phyloP scores from a whole-genome alignment of 2,113 vertebrate genomes.

The Numida meleagris region DNA sequence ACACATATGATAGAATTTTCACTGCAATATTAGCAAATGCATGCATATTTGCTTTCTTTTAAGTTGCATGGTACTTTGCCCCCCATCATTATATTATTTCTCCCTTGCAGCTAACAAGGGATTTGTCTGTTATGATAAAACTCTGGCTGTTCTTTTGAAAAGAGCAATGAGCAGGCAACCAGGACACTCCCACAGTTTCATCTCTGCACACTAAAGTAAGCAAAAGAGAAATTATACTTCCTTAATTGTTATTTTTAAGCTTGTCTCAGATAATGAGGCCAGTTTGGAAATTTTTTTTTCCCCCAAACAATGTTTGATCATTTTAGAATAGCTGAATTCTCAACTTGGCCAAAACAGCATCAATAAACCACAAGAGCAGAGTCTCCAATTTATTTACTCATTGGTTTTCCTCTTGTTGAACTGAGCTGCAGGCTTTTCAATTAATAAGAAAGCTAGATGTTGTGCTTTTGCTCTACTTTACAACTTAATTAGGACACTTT shows the following conservation, averaged over 20 bases:
- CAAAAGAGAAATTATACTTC: conserved; percentile 80
- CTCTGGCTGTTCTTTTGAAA: conserved; percentile 59
- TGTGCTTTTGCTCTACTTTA: neutral
- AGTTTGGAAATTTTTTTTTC: conserved; percentile 70
- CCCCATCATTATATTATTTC: conserved; percentile 70
- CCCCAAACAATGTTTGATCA: conserved; percentile 64
- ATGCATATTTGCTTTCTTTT: neutral
- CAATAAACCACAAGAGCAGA: conserved; percentile 57
- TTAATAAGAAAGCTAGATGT: conserved; percentile 35
- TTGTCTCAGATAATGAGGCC: conserved; percentile 82
- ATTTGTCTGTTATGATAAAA: conserved; percentile 43
- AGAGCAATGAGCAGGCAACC: conserved; percentile 25
- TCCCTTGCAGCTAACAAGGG: conserved; percentile 73
- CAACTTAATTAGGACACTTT: conserved; percentile 2
- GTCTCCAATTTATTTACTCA: conserved; percentile 59
- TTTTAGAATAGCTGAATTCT: conserved; percentile 71
- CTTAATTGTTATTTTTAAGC: conserved; percentile 82
- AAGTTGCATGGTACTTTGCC: conserved; percentile 40
- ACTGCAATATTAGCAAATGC: neutral
- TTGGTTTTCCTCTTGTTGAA: conserved; percentile 35
- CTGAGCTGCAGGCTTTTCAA: conserved; percentile 58
- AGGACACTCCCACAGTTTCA: conserved; percentile 78
- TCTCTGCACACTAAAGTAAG: conserved; percentile 81
- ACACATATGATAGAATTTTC: neutral
- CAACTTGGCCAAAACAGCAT: conserved; percentile 70